Base-by-base conservation (phyloP, 1,140 invertebrate species). In the Ylistrum balloti region DNA sequence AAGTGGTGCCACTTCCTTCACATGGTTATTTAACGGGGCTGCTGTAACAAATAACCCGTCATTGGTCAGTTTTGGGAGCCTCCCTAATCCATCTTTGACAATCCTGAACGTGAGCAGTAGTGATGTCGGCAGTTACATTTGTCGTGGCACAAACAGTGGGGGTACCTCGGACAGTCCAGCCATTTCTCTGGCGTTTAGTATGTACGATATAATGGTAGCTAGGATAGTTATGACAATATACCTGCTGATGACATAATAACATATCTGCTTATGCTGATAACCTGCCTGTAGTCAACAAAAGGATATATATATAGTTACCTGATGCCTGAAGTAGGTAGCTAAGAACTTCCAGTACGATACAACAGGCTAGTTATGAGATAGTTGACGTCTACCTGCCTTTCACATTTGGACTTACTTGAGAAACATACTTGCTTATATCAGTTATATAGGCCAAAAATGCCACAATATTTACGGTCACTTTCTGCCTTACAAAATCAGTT, bases 101-200 rank as follows among this genome's bases (percentile, higher is more conserved):
- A 91, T 91, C 11, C 86, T 45, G 9, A 91, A 74, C 33, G 85
- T 86, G 88, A 86, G 33, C 28, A 86, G 32, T 13, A 74, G 33
- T 15, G 74, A 91, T 11, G 87, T 86, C 3, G 91, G 86, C 17
- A 90, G 56, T 34, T 91, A 91, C 74, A 32, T 88, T 32, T 91
- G 91, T 38, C 87, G 33, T 86, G 91, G 89, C 33, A 86, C 89
- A 32, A 89, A 74, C 85, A 48, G 17, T 32, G 86, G 89, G 88
- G 91, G 91, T 88, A 90, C 87, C 28, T 88, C 89, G 45, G 45
- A 86, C 33, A 86, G 33, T 13, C 56, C 56, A 28, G 56, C 56
- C 3, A 74, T 74, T 9, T 74, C 56, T 28, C 22, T 74, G 22
- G n/a, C 56, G 17, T 0, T 17, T 5, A 74, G 56, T 74, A 74